phyloP scores from a whole-genome alignment of 2,797 vertebrate species.

The Acipenser transmontanus region DNA sequence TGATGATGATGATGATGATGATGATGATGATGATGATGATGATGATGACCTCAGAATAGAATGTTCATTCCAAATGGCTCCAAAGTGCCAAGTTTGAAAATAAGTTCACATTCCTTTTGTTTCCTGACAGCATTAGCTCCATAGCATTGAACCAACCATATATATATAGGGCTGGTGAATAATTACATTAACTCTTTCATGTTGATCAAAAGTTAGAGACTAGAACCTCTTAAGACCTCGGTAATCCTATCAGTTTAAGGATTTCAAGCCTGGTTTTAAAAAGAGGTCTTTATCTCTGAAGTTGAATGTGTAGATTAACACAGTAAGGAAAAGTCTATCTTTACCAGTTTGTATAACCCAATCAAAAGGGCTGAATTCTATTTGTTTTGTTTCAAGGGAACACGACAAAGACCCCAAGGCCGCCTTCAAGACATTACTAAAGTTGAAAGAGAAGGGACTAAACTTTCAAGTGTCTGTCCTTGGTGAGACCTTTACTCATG shows the following conservation, averaged over 20 bases:
- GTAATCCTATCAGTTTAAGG: slow-evolving; percentile 54
- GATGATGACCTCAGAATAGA: too few species aligned
- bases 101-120: too few species aligned
- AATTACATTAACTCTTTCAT: slow-evolving; percentile 32
- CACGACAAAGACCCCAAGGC: slow-evolving; percentile 92
- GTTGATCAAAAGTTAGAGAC: slow-evolving; percentile 49
- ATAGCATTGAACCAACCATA: too few species aligned
- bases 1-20: too few species aligned
- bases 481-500: slow-evolving; percentile 77
- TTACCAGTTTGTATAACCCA: slow-evolving; percentile 36
- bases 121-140: too few species aligned
- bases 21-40: too few species aligned
- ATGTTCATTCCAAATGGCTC: too few species aligned
- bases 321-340: slow-evolving; percentile 28
- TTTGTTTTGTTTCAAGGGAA: slow-evolving; percentile 90
- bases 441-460: slow-evolving; percentile 63
- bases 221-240: slow-evolving; percentile 59
- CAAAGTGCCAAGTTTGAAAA: not conserved
- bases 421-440: slow-evolving; percentile 83
- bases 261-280: slow-evolving; percentile 38
- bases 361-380: slow-evolving; percentile 74
- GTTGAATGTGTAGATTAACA: slow-evolving; percentile 52
- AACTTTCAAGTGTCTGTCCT: slow-evolving; percentile 79
- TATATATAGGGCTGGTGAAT: slow-evolving; percentile 11
- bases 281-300: slow-evolving; percentile 46